Evolutionary conservation across 2,888 invertebrate genomes (phyloP).

Genomic region (Phortica magna): DNA sequence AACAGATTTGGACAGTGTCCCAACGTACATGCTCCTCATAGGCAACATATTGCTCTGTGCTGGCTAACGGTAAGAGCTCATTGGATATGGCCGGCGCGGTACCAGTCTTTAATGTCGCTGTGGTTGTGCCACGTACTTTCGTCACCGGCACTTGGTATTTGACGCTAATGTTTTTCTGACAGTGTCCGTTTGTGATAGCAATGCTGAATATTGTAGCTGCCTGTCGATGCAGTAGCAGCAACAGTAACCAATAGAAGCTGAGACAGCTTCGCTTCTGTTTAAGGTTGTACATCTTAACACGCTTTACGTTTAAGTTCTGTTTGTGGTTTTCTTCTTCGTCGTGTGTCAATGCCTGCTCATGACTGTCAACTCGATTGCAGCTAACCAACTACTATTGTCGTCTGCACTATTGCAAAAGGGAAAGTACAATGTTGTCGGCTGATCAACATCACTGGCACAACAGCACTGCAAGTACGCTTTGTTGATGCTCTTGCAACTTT

Average conservation of each 20-base stretch:
- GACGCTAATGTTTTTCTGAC: conserved; percentile 71
- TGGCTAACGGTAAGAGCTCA: not conserved
- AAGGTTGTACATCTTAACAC: too few relatives aligned
- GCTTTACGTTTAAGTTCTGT: not conserved
- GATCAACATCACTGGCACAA: not conserved
- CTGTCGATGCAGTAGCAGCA: conserved; percentile 24
- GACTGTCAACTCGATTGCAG: conserved; percentile 52
- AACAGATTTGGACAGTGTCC: conserved; percentile 38
- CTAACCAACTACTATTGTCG: conserved; percentile 19
- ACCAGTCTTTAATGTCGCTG: not conserved
- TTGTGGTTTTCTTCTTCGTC: conserved; percentile 18
- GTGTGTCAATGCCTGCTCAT: conserved; percentile 49
- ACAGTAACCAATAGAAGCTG: not conserved
- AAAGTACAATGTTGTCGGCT: not conserved
- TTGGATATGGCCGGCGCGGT: not conserved
- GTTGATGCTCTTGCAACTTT: not conserved
- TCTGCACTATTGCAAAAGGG: not conserved
- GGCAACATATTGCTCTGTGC: conserved; percentile 52
- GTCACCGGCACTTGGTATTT: conserved; percentile 72
- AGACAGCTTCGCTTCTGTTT: not conserved
- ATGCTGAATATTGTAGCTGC: conserved; percentile 43
- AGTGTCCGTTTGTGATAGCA: conserved; percentile 68
- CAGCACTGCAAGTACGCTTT: not conserved
- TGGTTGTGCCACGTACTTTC: conserved; percentile 42
- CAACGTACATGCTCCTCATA: conserved; percentile 70